Evolutionary conservation across 2,888 invertebrate genomes (phyloP), one percentile per base, ranked within the genome.

Genomic region (Norana najaformis): DNA sequence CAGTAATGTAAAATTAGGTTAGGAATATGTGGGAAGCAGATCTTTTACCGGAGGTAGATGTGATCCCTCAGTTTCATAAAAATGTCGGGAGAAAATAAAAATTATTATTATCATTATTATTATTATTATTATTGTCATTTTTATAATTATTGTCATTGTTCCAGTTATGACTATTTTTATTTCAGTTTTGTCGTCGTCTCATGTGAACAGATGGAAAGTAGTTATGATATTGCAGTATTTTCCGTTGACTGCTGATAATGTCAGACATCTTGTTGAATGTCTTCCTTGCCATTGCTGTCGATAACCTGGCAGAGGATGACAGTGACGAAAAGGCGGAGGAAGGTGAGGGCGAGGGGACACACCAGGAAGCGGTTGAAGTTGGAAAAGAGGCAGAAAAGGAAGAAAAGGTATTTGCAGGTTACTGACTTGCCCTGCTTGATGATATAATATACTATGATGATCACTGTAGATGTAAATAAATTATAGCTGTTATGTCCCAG

Each of bases 251-350:
- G 35, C 18, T 53, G 16, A 36, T 39, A 34, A 39, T 37, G 11
- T 53, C 95, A 97, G 98, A 99, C 95, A 99, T 99, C 94, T 96
- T 99, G 93, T 96, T 99, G 94, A 99, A 99, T 95, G 99, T 99
- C 94, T 99, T 99, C 97, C 99, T 99, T 98, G 99, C 99, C 95
- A 99, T 99, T 96, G 99, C 99, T 94, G 99, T 99, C 88, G 99
- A 99, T 95, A 99, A 99, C 95, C 96, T 99, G 94, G 99, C 99
- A 89, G 99, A 99, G 95, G 99, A 99, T n/a, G 99, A 99, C 95
- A 98, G 98, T 18, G 94, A 94, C 83, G 94, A 95, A 90, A 94
- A 94, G 91, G 94, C 93, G 91, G 94, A 94, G 90, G 91, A 94
- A 89, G 94, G 94, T 90, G 94, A 94, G 91, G 94, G 93, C 90